phyloP scores from a whole-genome alignment of 2,113 vertebrate genomes.

The Halcyon malimbica region DNA sequence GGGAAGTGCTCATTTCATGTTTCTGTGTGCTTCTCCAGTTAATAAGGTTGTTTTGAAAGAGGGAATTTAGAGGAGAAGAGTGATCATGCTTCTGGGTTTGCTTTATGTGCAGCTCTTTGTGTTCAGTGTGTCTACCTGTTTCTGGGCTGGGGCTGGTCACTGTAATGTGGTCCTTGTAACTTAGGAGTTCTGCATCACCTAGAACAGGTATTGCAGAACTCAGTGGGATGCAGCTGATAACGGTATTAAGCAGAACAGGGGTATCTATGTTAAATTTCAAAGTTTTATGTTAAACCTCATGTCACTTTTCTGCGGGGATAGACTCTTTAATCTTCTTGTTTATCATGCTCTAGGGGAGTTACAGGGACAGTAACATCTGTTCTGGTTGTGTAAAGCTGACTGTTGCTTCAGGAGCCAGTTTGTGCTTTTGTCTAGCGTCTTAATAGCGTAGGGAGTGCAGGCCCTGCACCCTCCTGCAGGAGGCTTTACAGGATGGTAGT shows the following conservation, averaged over 20 bases:
- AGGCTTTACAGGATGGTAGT: not conserved
- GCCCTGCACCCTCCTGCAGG: not conserved
- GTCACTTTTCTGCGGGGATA: not conserved
- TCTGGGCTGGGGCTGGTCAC: not conserved
- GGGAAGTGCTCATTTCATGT: not conserved
- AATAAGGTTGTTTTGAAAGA: not conserved
- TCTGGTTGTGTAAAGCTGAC: not conserved
- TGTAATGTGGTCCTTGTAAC: not conserved
- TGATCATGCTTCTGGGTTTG: not conserved
- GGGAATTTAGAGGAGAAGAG: not conserved
- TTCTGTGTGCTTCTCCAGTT: not conserved
- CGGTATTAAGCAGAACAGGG: not conserved
- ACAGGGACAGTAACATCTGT: not conserved
- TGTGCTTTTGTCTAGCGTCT: not conserved
- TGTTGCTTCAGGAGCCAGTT: not conserved
- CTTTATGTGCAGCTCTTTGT: not conserved
- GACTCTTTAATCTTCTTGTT: not conserved
- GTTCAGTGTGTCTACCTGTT: not conserved
- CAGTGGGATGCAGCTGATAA: not conserved
- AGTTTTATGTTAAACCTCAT: not conserved
- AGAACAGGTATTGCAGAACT: not conserved
- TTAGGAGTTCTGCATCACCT: not conserved
- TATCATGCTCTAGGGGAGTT: not conserved
- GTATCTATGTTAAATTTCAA: not conserved
- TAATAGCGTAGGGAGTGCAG: not conserved